Base-by-base conservation (phyloP, 1,140 invertebrate species). In the Melanaphis sacchari region DNA sequence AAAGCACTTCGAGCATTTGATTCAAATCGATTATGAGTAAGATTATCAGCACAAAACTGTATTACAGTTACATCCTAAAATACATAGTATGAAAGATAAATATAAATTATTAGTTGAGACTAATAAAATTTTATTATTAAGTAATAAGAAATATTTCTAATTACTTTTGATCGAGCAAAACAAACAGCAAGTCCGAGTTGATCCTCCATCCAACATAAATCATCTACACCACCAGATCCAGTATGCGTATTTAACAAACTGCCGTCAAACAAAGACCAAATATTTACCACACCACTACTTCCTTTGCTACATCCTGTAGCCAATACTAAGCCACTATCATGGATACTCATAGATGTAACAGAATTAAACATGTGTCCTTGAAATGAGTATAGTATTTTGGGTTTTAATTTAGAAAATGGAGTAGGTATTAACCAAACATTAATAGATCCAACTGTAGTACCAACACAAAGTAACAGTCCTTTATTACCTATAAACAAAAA, bases 261-360 rank as follows among this genome's bases (percentile, higher is more conserved):
- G 0, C 96, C 96, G 95, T 96, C 96, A 95, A 96, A 95, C 3
- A 97, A 94, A 7, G 96, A 96, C 96, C 96, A 97, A 41, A 97
- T 95, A 94, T 97, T 97, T 8, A 97, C 94, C 94, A 96, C 95
- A 24, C 96, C 96, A 94, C 95, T 96, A 24, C 95, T 95, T 76
- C 95, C 95, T 94, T 96, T 95, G 38, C 94, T 94, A 94, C 95
- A 95, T 21, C 95, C 95, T 94, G 96, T 96, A 1, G 96, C 96
- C 43, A 97, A 94, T 91, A 97, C 95, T 18, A 96, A 94, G 7
- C 96, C 96, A 93, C 95, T 95, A 31, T 95, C 94, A 94, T 96
- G 95, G 90, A 97, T 95, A 7, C 95, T 94, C 38, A 97, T 94
- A 59, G 95, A 95, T 1, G 96, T 96, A 21, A 97, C 95, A 59